Evolutionary conservation across 2,113 vertebrate genomes (phyloP), one percentile per base, ranked within the genome.

Genomic region (Hypanus sabinus): DNA sequence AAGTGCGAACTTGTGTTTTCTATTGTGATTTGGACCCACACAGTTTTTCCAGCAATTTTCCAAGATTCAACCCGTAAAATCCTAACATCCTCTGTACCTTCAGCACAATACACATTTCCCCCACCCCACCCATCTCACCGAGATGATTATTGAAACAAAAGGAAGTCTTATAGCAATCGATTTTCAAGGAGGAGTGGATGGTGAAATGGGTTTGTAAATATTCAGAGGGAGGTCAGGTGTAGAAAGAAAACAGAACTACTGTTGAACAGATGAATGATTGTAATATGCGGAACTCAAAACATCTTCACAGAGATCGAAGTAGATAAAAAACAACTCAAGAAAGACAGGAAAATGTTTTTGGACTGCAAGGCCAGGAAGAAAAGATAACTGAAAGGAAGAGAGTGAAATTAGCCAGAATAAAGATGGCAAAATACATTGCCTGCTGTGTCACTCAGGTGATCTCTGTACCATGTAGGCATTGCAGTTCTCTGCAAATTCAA

Each of bases 401-500:
- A 93, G 91, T 93, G 91, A 73, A 93, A 93, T 93, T 93, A 93
- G 91, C 91, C 91, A 75, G 91, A 93, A 93, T 93, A 73, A 46
- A 93, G 91, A 9, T 93, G 91, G 91, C 91, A 93, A 93, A 93
- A 75, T 93, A 55, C 91, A 93, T 93, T 22, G 22, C 91, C 70
- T 73, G 70, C 68, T 75, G 68, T 93, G 68, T 93, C 91, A 93
- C 68, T 93, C 91, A 93, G 88, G 65, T 10, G 68, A 93, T 93
- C 91, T 27, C 70, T 93, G 33, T 73, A 93, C 91, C 91, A 93
- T 93, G 70, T 93, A 93, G 38, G 46, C 91, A 93, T 75, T 93
- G 91, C 91, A 75, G 68, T 18, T 93, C 36, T 93, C 70, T 75
- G 70, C 91, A 93, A 55, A 93, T 93, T 73, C 70, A 93, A 73